Evolutionary conservation across 1,140 invertebrate genomes (phyloP).

Genomic region (Rhagoletis pomonella): DNA sequence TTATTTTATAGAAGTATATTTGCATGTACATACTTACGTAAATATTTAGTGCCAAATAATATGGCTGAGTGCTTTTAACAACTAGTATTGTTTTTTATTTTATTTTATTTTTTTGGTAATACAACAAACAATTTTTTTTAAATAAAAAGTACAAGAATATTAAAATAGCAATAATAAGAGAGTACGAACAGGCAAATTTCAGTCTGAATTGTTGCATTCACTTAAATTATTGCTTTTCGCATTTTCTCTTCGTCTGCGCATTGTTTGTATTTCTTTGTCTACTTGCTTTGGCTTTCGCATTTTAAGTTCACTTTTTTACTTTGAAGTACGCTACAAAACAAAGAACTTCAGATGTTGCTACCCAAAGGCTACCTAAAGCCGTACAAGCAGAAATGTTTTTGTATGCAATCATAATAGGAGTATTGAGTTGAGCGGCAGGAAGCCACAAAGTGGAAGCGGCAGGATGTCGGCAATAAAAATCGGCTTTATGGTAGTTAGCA

Average conservation of each 20-base stretch:
- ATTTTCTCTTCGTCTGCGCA: background rate
- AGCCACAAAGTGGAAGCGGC: slow-evolving; percentile 47
- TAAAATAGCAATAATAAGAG: background rate
- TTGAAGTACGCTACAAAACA: background rate
- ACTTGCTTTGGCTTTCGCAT: background rate
- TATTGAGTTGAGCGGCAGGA: slow-evolving; percentile 24
- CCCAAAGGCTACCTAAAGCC: background rate
- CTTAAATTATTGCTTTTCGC: slow-evolving; percentile 2
- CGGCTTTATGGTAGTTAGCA: slow-evolving; percentile 17
- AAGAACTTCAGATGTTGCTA: background rate
- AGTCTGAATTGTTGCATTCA: slow-evolving; percentile 43
- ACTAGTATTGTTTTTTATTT: background rate
- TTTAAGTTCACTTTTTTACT: slow-evolving; percentile 9
- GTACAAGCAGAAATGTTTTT: background rate
- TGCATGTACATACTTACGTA: background rate
- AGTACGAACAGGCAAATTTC: background rate
- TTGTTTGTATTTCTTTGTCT: background rate
- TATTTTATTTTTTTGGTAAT: too few relatives aligned
- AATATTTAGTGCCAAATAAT: slow-evolving; percentile 23
- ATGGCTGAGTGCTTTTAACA: slow-evolving; percentile 47
- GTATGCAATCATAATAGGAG: background rate
- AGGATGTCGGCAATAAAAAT: slow-evolving; percentile 35
- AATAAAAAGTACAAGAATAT: background rate
- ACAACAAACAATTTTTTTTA: too few relatives aligned
- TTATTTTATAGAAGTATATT: background rate